Evolutionary conservation across 2,888 invertebrate genomes (phyloP), one percentile per base, ranked within the genome.

Genomic region (Agonopterix alstromeriana): DNA sequence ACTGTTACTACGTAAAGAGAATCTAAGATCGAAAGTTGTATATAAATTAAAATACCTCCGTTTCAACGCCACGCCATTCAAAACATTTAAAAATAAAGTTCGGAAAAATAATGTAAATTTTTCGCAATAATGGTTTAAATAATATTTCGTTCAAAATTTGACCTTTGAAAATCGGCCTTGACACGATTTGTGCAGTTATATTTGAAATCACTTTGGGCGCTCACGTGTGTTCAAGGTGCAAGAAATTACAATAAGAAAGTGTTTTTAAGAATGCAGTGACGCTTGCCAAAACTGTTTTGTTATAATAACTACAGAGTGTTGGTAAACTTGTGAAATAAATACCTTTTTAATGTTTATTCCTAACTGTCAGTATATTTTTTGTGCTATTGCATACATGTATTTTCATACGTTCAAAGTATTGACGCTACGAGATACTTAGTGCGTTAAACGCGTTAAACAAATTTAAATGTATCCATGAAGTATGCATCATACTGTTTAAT

Each of bases 111-210:
- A 27, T 27, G 27, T 7, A 1, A 27, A 27, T 27, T 27, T 5
- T 27, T 27, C 27, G 27, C 27, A 27, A 7, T 27, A 27, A 27
- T 27, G n/a, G n/a, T 38, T 38, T 38, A 9, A 38, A 38, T n/a
- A 38, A n/a, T 10, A 55, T 54, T 56, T 48, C 50, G 51, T 48
- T 56, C 48, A 53, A 52, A 60, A 61, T 48, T 63, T 69, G 52
- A 67, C 61, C 63, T 61, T 38, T 52, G 44, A 43, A n/a, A n/a
- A 48, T 50, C 52, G 49, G 49, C 79, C 78, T 80, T 80, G 80
- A 79, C 79, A 78, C 68, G 65, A 67, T 70, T 74, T 60, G 65
- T 69, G 69, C 54, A 56, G 71, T 73, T 76, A 71, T 73, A 70
- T 77, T 74, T 66, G 67, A 70, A 67, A 62, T 59, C 60, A 51